These are phyloP conservation scores for Cheilosia vernalis DNA, from an alignment of 2,888 invertebrate species.

Conservation along the genomic window DNA sequence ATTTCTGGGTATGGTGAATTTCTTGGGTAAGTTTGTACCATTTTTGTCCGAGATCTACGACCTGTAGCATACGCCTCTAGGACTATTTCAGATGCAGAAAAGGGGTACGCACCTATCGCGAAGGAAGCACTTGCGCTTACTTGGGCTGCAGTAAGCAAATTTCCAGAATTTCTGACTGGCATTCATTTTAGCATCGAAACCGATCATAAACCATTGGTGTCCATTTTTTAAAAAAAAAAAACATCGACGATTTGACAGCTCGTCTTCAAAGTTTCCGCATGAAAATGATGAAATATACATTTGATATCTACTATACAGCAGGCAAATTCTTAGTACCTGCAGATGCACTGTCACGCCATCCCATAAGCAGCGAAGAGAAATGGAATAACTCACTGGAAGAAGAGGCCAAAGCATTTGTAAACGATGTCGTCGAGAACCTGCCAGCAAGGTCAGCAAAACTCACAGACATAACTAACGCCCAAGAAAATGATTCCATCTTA, in stretches of 20 bases:
- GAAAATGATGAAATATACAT: constrained; percentile 64
- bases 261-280: constrained; percentile 67
- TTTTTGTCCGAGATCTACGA: not conserved
- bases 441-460: not conserved
- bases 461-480: not conserved
- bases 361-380: constrained; percentile 22
- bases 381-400: not conserved
- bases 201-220: constrained; percentile 74
- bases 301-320: constrained; percentile 62
- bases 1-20: constrained; percentile 2
- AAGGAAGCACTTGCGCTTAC: constrained; percentile 72
- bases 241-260: constrained; percentile 45
- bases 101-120: constrained; percentile 72
- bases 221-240: constrained; percentile 55
- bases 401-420: too few species aligned
- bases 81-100: constrained; percentile 63
- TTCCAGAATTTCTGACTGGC: constrained; percentile 70
- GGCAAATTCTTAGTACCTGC: constrained; percentile 67
- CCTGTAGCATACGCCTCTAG: constrained; percentile 60
- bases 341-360: constrained; percentile 65
- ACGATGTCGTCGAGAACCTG: not conserved
- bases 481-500: constrained; percentile 6
- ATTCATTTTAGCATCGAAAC: constrained; percentile 69
- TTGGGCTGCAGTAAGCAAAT: constrained; percentile 68
- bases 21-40: not conserved